These are phyloP conservation scores for Wiebesia pumilae DNA, from an alignment of 1,140 invertebrate species.

Conservation along the genomic window DNA sequence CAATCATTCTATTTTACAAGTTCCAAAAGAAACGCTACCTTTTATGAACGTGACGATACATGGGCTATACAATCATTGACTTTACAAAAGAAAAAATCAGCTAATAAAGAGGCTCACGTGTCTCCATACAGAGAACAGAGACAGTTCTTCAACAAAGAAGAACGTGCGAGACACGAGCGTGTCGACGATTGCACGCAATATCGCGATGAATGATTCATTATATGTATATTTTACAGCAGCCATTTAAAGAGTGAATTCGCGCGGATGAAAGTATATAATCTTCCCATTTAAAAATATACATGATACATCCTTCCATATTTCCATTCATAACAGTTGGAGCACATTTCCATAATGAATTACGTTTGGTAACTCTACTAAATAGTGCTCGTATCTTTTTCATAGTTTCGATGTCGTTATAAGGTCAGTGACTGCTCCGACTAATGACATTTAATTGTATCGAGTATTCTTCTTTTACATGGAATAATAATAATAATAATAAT, in stretches of 20 bases:
- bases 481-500: no score
- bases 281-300: conserved; percentile 15
- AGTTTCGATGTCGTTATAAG: neutral
- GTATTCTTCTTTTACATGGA: no score
- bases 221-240: conserved; percentile 18
- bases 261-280: neutral
- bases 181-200: conserved; percentile 21
- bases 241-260: conserved; percentile 15
- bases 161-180: neutral
- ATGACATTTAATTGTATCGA: no score
- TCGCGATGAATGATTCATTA: conserved; percentile 26
- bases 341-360: neutral
- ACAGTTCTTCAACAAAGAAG: neutral
- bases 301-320: conserved; percentile 4
- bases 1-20: neutral
- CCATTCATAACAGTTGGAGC: neutral
- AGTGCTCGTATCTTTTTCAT: neutral
- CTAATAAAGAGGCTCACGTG: conserved; percentile 20
- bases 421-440: neutral
- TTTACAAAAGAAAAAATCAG: neutral
- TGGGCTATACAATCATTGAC: neutral
- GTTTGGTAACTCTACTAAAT: neutral
- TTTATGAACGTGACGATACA: conserved; percentile 5
- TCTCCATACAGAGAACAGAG: no score
- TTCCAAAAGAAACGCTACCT: neutral